phyloP scores from a whole-genome alignment of 1,140 invertebrate genomes.

The Zophobas morio region DNA sequence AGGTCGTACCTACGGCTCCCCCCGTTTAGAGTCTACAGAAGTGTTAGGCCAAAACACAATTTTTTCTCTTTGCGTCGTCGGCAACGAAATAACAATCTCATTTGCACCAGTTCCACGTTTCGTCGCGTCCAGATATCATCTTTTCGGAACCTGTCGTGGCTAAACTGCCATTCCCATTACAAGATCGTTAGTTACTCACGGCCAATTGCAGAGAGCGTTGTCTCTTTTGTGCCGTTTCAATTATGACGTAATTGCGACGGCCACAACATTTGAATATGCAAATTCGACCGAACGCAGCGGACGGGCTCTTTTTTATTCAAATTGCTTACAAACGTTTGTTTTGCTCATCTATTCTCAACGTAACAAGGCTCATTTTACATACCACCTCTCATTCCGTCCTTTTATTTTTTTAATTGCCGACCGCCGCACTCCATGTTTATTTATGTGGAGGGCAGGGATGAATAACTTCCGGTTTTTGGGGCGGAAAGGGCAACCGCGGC shows the following conservation, averaged over 20 bases:
- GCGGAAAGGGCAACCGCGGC: neutral
- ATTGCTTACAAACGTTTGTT: conserved; percentile 60
- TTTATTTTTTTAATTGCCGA: conserved; percentile 39
- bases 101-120: too few relatives aligned
- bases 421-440: conserved; percentile 9
- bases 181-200: conserved; percentile 53
- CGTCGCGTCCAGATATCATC: too few relatives aligned
- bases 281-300: conserved; percentile 52
- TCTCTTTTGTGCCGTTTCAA: conserved; percentile 62
- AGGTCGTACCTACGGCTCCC: too few relatives aligned
- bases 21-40: too few relatives aligned
- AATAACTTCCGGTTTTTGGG: conserved; percentile 15
- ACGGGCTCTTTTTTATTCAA: conserved; percentile 58
- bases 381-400: conserved; percentile 1
- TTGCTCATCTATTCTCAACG: conserved; percentile 54
- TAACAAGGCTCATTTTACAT: conserved; percentile 54
- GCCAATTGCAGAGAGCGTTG: conserved; percentile 54
- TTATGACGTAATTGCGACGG: conserved; percentile 62
- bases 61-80: too few relatives aligned
- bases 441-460: neutral
- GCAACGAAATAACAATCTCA: too few relatives aligned
- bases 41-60: too few relatives aligned
- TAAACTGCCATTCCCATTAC: conserved; percentile 49
- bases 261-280: conserved; percentile 63
- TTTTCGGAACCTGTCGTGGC: neutral